These are phyloP conservation scores for Montipora sp. DNA, from an alignment of 64 coral and sea anemone species.

Conservation along the genomic window DNA sequence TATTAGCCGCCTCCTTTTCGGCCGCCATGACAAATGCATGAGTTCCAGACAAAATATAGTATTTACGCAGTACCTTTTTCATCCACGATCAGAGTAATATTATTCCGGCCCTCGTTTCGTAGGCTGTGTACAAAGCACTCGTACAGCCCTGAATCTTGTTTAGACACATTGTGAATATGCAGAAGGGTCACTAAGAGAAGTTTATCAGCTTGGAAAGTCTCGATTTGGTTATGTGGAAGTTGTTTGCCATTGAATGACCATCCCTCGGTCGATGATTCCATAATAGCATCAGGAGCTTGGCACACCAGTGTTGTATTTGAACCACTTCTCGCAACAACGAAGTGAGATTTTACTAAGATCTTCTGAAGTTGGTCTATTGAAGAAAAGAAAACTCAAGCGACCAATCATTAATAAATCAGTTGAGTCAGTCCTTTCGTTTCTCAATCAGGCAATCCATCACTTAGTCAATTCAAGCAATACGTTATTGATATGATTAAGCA, in stretches of 20 bases:
- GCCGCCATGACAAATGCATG: too few relatives aligned
- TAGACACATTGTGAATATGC: slow-evolving; percentile 14
- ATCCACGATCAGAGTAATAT: neutral
- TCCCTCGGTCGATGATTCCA: too few relatives aligned
- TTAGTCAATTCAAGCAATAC: too few relatives aligned
- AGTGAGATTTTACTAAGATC: neutral
- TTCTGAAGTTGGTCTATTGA: neutral
- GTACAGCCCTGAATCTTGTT: neutral
- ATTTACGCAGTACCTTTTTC: slow-evolving; percentile 6
- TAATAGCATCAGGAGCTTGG: neutral
- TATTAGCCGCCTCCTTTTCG: too few relatives aligned
- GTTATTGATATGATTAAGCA: too few relatives aligned
- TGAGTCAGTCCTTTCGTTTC: too few relatives aligned
- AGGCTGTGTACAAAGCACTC: neutral
- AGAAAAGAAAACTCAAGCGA: too few relatives aligned
- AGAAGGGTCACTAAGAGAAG: neutral
- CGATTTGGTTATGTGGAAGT: neutral
- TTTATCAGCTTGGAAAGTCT: neutral
- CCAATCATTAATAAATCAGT: too few relatives aligned
- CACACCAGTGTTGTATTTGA: neutral
- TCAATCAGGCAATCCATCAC: too few relatives aligned
- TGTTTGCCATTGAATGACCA: neutral
- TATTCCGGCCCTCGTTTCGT: neutral
- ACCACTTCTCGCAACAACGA: neutral
- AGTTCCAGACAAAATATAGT: too few relatives aligned